These are phyloP conservation scores for Drosophila pegasa DNA, from an alignment of 2,888 invertebrate species.

Conservation along the genomic window DNA sequence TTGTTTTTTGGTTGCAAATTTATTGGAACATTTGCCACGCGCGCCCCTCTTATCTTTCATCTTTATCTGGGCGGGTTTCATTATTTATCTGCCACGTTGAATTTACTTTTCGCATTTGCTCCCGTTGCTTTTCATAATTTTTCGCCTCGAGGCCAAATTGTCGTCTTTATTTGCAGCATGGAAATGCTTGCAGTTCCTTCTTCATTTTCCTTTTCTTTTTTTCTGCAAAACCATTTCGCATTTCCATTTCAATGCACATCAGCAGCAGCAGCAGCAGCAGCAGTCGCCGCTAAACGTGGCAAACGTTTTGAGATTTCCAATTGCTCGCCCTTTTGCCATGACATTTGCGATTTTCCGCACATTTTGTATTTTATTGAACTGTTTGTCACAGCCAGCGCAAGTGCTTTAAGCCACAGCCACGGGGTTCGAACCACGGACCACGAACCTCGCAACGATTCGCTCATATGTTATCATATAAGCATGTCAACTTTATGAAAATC, in stretches of 20 bases:
- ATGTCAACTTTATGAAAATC: conserved; percentile 79
- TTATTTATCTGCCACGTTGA: conserved; percentile 82
- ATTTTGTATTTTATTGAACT: conserved; percentile 82
- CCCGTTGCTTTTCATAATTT: conserved; percentile 69
- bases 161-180: conserved; percentile 77
- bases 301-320: conserved; percentile 70
- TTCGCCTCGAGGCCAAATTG: conserved; percentile 78
- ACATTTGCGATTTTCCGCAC: conserved; percentile 83
- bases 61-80: conserved; percentile 68
- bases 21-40: conserved; percentile 75
- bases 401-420: conserved; percentile 39
- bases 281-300: conserved; percentile 56
- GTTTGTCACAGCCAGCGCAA: conserved; percentile 73
- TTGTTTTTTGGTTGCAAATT: conserved; percentile 78
- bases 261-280: conserved; percentile 34
- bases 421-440: not conserved
- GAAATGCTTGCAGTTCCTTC: conserved; percentile 63
- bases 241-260: conserved; percentile 77
- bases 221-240: conserved; percentile 46
- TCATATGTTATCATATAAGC: conserved; percentile 62
- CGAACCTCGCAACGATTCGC: conserved; percentile 5
- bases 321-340: conserved; percentile 49
- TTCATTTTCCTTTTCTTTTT: conserved; percentile 16
- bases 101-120: conserved; percentile 68
- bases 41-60: conserved; percentile 62